Evolutionary conservation across 2,888 invertebrate species (phyloP).

Genomic region (Andrena trimmerana): DNA sequence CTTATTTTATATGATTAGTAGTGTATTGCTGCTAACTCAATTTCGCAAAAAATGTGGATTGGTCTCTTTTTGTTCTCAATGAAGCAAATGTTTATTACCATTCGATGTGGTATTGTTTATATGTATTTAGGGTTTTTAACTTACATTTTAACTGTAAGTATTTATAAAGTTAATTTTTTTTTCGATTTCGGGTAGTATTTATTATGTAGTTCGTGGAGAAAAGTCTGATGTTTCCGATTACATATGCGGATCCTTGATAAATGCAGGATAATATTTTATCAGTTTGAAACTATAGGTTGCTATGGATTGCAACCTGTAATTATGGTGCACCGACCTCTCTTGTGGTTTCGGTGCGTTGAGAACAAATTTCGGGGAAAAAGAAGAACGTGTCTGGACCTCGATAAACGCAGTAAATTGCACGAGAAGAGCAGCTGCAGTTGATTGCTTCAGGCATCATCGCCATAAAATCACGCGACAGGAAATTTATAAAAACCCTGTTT

Average conservation of each 20-base stretch:
- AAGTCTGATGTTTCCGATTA: background rate
- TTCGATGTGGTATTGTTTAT: no score
- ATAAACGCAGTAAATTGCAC: constrained; percentile 55
- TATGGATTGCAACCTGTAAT: constrained; percentile 36
- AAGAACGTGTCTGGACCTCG: constrained; percentile 40
- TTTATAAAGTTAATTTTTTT: no score
- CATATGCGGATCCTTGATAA: background rate
- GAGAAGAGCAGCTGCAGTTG: constrained; percentile 19
- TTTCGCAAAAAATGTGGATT: no score
- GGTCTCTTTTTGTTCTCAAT: no score
- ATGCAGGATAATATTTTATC: constrained; percentile 10
- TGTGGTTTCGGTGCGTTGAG: constrained; percentile 53
- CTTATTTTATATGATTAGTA: no score
- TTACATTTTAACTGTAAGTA: no score
- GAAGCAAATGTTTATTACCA: no score
- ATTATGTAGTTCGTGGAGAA: background rate
- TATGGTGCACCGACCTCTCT: constrained; percentile 55
- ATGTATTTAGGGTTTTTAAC: no score
- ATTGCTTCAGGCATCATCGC: constrained; percentile 37
- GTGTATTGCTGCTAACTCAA: no score
- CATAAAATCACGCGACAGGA: constrained; percentile 1
- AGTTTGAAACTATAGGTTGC: constrained; percentile 23
- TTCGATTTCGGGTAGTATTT: no score
- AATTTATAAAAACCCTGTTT: constrained; percentile 21
- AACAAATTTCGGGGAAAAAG: constrained; percentile 49